These are phyloP conservation scores for Chamaetylas fuelleborni DNA, from an alignment of 2,113 vertebrate species.

Conservation along the genomic window DNA sequence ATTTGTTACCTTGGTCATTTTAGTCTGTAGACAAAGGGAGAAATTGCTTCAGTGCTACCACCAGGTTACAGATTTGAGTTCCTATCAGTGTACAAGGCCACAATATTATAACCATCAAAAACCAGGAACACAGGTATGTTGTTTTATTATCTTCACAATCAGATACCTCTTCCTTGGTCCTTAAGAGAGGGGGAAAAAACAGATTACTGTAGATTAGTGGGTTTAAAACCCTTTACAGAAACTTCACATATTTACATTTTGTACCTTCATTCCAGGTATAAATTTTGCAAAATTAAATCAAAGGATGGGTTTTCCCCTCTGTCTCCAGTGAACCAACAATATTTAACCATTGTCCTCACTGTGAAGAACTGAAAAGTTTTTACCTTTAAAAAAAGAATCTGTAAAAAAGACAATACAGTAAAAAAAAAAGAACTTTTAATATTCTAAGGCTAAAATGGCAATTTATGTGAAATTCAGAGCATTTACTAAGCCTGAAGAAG, in stretches of 20 bases:
- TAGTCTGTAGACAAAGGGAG: slow-evolving; percentile 50
- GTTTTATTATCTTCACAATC: background rate
- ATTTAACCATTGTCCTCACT: background rate
- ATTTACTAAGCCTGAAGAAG: background rate
- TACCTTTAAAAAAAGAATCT: background rate
- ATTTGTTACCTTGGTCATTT: background rate
- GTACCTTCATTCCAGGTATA: background rate
- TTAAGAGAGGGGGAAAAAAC: background rate
- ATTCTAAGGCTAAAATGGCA: background rate
- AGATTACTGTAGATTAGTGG: background rate
- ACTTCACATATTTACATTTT: background rate
- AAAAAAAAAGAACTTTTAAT: background rate
- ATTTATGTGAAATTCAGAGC: background rate
- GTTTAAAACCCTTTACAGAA: background rate
- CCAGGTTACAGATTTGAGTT: slow-evolving; percentile 61
- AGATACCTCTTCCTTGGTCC: background rate
- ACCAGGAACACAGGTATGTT: slow-evolving; percentile 50
- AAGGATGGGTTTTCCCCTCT: background rate
- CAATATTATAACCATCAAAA: slow-evolving; percentile 16
- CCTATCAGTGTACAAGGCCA: background rate
- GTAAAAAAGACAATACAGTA: background rate
- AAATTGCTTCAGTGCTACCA: slow-evolving; percentile 47
- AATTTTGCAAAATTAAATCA: background rate
- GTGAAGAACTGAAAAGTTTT: background rate
- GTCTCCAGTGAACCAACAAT: background rate